Evolutionary conservation across 2,797 vertebrate species (phyloP).

Genomic region (Sphenodon punctatus): DNA sequence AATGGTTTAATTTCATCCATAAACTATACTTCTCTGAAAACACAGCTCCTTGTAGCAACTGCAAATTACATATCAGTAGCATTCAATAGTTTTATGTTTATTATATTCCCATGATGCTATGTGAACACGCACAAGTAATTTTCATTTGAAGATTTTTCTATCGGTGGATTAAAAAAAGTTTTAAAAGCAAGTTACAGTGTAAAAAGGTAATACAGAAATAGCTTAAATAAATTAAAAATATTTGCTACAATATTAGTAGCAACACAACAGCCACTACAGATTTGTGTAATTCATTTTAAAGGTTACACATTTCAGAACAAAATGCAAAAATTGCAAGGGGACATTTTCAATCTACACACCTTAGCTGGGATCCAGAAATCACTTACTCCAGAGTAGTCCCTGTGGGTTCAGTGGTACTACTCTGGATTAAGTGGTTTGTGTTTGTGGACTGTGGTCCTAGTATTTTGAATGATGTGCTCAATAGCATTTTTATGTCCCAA

Average conservation of each 20-base stretch:
- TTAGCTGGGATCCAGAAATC: no score
- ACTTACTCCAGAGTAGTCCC: no score
- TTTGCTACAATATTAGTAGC: slow-evolving; percentile 7
- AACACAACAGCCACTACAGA: slow-evolving; percentile 18
- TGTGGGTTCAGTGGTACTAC: no score
- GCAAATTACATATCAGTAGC: background rate
- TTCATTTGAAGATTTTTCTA: background rate
- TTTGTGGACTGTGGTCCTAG: no score
- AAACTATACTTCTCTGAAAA: slow-evolving; percentile 11
- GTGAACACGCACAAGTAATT: background rate
- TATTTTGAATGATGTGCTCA: no score
- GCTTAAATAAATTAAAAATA: slow-evolving; percentile 32
- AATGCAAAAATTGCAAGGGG: slow-evolving; percentile 13
- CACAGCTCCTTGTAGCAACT: slow-evolving; percentile 4
- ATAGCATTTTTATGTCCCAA: no score
- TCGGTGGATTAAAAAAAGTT: slow-evolving; percentile 18
- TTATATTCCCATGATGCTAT: background rate
- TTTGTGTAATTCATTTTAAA: slow-evolving; percentile 42
- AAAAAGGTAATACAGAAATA: slow-evolving; percentile 28
- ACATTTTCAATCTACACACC: background rate
- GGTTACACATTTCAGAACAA: slow-evolving; percentile 21
- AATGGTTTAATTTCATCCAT: background rate
- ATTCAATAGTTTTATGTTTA: background rate
- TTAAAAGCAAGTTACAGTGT: slow-evolving; percentile 10
- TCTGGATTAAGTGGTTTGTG: background rate